Percentiles rank a stretch among this genome's conserved stretches.
phyloP scores from a whole-genome alignment of 1,140 invertebrate species.

The Brachionus koreanus region DNA sequence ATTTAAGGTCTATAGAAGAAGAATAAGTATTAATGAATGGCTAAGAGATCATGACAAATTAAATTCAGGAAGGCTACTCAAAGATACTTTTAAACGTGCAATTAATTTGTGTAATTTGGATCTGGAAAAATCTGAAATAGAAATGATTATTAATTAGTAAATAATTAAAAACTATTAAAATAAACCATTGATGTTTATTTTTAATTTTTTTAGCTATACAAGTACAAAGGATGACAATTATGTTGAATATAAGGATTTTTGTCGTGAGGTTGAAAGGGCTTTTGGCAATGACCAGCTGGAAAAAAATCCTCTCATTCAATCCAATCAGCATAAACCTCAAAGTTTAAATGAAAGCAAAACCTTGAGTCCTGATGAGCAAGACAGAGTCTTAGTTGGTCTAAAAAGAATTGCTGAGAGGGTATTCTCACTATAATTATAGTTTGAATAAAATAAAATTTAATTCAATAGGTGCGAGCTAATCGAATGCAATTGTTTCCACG shows the following conservation, averaged over 20 bases:
- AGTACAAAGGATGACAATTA: constrained; percentile 48
- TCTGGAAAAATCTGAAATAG: constrained; percentile 53
- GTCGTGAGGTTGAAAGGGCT: constrained; percentile 56
- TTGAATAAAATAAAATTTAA: constrained; percentile 1
- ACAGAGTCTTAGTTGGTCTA: constrained; percentile 48
- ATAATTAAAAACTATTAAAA: too few relatives aligned
- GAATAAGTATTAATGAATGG: constrained; percentile 55
- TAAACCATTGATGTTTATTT: too few relatives aligned
- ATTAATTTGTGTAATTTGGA: constrained; percentile 54
- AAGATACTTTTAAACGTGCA: constrained; percentile 55
- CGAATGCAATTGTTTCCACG: constrained; percentile 57
- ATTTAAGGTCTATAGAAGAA: constrained; percentile 53
- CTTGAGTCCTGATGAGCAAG: constrained; percentile 48
- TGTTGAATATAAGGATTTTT: constrained; percentile 55
- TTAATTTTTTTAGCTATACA: constrained; percentile 48
- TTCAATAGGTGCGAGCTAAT: constrained; percentile 47
- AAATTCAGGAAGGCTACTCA: constrained; percentile 53
- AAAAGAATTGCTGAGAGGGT: constrained; percentile 54
- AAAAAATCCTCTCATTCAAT: constrained; percentile 53
- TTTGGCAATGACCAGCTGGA: constrained; percentile 57
- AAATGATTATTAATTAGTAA: constrained; percentile 56
- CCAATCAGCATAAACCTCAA: constrained; percentile 51
- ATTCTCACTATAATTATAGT: neutral
- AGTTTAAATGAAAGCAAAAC: constrained; percentile 51
- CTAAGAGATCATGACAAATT: constrained; percentile 58